phyloP scores from a whole-genome alignment of 2,888 invertebrate species.

The Cabera pusaria region DNA sequence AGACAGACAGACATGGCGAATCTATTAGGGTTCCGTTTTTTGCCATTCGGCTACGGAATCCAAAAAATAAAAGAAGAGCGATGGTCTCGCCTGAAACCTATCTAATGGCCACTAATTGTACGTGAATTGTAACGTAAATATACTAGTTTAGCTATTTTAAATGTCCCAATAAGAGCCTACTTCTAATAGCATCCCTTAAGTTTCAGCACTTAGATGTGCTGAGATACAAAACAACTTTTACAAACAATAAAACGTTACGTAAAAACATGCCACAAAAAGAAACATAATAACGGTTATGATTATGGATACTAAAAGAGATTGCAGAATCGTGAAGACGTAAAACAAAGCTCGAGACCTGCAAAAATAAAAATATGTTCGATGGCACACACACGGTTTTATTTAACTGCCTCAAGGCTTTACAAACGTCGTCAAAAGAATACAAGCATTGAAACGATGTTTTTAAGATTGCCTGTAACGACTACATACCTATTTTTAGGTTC shows the following conservation, averaged over 20 bases:
- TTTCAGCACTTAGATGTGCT: too few species aligned
- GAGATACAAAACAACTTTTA: constrained; percentile 6
- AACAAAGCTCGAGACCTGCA: constrained; percentile 28
- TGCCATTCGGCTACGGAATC: too few species aligned
- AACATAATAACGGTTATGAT: constrained; percentile 34
- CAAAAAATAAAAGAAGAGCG: too few species aligned
- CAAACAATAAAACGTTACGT: constrained; percentile 23
- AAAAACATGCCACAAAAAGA: constrained; percentile 28
- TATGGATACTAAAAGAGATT: constrained; percentile 35
- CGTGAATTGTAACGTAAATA: too few species aligned
- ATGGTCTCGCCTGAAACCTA: too few species aligned
- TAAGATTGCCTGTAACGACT: background rate
- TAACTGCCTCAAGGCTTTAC: constrained; percentile 10
- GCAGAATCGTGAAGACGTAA: constrained; percentile 34
- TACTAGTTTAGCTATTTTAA: too few species aligned
- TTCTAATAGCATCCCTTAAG: too few species aligned
- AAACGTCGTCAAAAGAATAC: constrained; percentile 13
- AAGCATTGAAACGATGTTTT: background rate
- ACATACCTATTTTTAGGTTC: too few species aligned
- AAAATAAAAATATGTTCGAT: constrained; percentile 33
- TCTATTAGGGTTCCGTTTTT: too few species aligned
- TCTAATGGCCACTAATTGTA: too few species aligned
- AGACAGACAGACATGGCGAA: too few species aligned
- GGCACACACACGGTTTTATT: constrained; percentile 24
- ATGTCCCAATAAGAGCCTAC: too few species aligned